Evolutionary conservation across 2,113 vertebrate genomes (phyloP), one percentile per base, ranked within the genome.

Genomic region (Pleuronectes platessa): DNA sequence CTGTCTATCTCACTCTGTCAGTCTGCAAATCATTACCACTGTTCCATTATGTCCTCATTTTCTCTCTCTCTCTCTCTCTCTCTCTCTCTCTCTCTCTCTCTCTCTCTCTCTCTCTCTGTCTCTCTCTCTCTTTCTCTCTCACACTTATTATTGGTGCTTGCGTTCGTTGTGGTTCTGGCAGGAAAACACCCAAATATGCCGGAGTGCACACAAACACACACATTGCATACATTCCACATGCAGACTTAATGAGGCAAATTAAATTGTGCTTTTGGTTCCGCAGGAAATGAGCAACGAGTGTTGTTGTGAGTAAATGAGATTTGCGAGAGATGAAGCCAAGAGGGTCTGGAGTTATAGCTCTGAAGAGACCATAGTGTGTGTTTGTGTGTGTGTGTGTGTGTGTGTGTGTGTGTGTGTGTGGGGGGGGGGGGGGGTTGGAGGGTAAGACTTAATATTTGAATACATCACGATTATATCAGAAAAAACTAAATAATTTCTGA

Each of bases 241-340:
- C 37, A 59, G 45, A 60, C 49, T 58, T 83, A 83, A 87, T 3
- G 24, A 84, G 82, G 61, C 45, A 65, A 84, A 84, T 86, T 60
- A 80, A 84, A 82, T 56, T 13, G 45, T 47, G 49, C 68, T 63
- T 82, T 84, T 56, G 49, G 65, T 68, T 81, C 55, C 13, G 24
- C 74, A 77, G 86, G 84, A 90, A 88, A 85, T 27, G 65, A 75
- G 69, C 74, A 51, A 15, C 15, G 47, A 75, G 54, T 60, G 67
- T 69, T 35, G 47, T 58, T 23, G 10, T 10, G 49, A 37, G 55
- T 17, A 61, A 71, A 79, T 55, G 23, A 64, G 55, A 68, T n/a
- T 24, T 13, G 26, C 21, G 7, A 20, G 18, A 58, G 55, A 40
- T 0, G 37, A 65, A 64, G 55, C 37, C 64, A 59, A 58, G 49